phyloP scores from a whole-genome alignment of 2,797 vertebrate genomes.

The Schizothorax lantsangensis region DNA sequence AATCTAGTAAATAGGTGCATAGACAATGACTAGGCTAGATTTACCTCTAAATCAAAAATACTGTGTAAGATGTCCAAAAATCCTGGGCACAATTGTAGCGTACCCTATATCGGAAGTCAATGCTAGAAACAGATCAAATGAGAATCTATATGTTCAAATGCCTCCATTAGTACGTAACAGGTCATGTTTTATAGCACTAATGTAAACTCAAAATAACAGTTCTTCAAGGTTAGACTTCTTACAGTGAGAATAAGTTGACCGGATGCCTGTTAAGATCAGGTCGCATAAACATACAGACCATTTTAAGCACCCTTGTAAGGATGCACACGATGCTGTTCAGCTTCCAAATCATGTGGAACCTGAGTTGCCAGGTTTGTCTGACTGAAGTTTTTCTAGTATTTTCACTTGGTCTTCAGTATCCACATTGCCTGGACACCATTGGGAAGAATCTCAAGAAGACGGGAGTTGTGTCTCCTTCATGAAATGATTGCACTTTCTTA shows the following conservation, averaged over 20 bases:
- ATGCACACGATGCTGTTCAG: background rate
- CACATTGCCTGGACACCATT: background rate
- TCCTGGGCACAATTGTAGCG: background rate
- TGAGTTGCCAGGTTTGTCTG: background rate
- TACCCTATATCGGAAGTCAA: background rate
- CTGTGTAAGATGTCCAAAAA: background rate
- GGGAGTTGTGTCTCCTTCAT: background rate
- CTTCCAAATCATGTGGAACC: constrained; percentile 8
- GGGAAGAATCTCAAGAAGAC: background rate
- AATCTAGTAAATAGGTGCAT: background rate
- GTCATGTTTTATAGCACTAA: background rate
- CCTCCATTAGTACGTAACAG: background rate
- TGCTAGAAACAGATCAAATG: background rate
- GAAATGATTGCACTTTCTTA: constrained; percentile 14
- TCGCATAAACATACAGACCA: background rate
- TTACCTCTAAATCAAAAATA: background rate
- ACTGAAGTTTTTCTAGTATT: background rate
- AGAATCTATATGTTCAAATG: background rate
- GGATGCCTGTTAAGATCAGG: background rate
- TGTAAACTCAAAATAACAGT: background rate
- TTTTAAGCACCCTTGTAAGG: background rate
- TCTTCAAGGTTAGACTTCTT: constrained; percentile 31
- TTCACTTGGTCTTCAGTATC: constrained; percentile 3
- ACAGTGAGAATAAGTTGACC: background rate
- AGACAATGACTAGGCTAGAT: background rate